Base-by-base conservation (phyloP, 2,113 vertebrate genomes). In the Leuciscus idus region DNA sequence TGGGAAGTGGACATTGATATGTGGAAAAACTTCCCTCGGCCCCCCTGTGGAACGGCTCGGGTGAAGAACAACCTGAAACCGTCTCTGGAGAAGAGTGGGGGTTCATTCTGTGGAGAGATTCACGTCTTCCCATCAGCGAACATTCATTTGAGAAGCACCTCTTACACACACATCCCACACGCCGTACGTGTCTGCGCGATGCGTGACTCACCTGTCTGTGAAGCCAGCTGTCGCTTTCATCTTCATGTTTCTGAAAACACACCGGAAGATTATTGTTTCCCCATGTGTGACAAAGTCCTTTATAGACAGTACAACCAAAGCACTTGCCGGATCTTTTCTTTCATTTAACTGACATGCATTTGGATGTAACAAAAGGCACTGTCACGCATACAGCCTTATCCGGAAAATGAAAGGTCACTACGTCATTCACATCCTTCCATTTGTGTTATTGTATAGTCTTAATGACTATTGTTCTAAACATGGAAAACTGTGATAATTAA, bases 141-240 rank as follows among this genome's bases (percentile, higher is more conserved):
- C 6, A 13, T 74, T 26, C 6, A 6, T 74, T 26, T 55, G 39
- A 70, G 55, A 30, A 85, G 62, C 79, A 39, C 77, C 55, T 57
- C 30, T 55, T 74, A 76, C 33, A 55, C 79, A 62, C 46, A 46
- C 73, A 39, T 76, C 77, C 43, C 84, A 82, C 68, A 61, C 21
- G 12, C 84, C 59, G 6, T 50, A 28, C 26, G 3, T 57, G 46
- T 70, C 36, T 55, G 13, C 7, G 39, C 33, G 23, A 11, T 8
- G 7, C 15, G 10, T 77, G 43, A 88, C 86, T 89, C 94, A 99
- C 98, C 97, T 99, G 98, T 94, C 98, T 94, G 93, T 99, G 97
- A 68, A 99, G 91, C 98, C 98, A 99, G 83, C 95, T 96, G 72
- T 97, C 96, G 0, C 97, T 99, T 90, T 99, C 98, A 85, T 99